A percentile compares a stretch with the other conserved stretches of the same genome.
These are phyloP conservation scores for Anguilla anguilla DNA, from an alignment of 2,797 vertebrate species.

Conservation along the genomic window DNA sequence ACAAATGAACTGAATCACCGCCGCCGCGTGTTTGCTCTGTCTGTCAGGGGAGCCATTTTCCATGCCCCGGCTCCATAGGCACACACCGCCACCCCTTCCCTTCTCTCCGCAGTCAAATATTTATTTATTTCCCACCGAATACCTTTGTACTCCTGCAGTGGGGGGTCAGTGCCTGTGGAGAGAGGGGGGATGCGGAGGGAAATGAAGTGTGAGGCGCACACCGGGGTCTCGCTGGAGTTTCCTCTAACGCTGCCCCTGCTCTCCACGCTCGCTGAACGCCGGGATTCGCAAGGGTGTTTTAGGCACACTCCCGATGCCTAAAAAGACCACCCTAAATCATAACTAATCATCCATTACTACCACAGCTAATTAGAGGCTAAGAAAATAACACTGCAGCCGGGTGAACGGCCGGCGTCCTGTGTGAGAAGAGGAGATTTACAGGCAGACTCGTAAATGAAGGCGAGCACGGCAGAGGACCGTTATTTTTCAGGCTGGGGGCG, in stretches of 20 bases:
- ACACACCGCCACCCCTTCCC: neutral
- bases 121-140: constrained; percentile 3
- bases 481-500: neutral
- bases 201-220: constrained; percentile 8
- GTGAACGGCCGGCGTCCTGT: neutral
- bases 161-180: neutral
- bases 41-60: constrained; percentile 21
- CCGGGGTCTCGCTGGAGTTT: neutral
- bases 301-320: neutral
- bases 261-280: neutral
- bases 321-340: neutral
- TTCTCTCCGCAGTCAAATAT: constrained; percentile 22
- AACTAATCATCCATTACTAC: neutral
- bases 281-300: neutral
- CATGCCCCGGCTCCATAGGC: constrained; percentile 19
- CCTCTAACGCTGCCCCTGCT: neutral
- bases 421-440: neutral
- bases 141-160: constrained; percentile 16
- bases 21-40: neutral
- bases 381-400: neutral
- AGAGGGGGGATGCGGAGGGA: neutral
- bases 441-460: neutral
- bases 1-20: constrained; percentile 14
- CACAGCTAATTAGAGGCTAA: neutral
- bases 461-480: neutral